Base-by-base conservation (phyloP, 2,113 vertebrate genomes). In the Syngnathus scovelli region DNA sequence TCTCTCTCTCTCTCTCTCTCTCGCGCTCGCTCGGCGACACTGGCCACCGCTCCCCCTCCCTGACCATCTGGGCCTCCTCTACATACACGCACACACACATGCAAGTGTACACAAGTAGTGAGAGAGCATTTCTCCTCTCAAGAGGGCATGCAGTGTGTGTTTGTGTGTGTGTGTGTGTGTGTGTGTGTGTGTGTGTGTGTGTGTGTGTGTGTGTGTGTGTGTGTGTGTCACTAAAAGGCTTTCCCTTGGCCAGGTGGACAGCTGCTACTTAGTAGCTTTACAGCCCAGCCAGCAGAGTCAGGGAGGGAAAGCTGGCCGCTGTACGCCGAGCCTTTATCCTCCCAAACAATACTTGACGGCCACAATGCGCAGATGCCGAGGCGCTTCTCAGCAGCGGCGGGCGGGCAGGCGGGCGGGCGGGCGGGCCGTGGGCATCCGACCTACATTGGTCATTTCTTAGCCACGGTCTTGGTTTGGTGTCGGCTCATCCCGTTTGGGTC, bases 211-310 rank as follows among this genome's bases (percentile, higher is more conserved):
- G 18, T 67, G 68, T 44, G 44, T 70, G 59, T 61, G 60, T 72
- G 19, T 66, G 68, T 65, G 69, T 76, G 67, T 81, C 78, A 55
- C 81, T 72, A 46, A 77, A 85, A 83, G 76, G 67, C 73, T 74
- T 77, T 84, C 88, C 78, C 83, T 89, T 81, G 80, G 90, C 90
- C 90, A 91, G 89, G 88, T 90, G 85, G 87, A 89, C 90, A 91
- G 88, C 87, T 91, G 90, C 83, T 89, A 83, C 84, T 90, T 89
- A 87, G 87, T 74, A 77, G 78, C 87, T 82, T 85, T 84, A 83
- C 81, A 81, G 80, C 76, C 58, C 68, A 77, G 84, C 82, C 85
- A 83, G 85, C 78, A 81, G 86, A 85, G 84, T 82, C 82, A 79
- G 83, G 44, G 72, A 84, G 69, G 70, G 74, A 69, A 76, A 78